Conservation (phyloP, 2,797 vertebrate genomes). For the Adelosebastes latens region DNA sequence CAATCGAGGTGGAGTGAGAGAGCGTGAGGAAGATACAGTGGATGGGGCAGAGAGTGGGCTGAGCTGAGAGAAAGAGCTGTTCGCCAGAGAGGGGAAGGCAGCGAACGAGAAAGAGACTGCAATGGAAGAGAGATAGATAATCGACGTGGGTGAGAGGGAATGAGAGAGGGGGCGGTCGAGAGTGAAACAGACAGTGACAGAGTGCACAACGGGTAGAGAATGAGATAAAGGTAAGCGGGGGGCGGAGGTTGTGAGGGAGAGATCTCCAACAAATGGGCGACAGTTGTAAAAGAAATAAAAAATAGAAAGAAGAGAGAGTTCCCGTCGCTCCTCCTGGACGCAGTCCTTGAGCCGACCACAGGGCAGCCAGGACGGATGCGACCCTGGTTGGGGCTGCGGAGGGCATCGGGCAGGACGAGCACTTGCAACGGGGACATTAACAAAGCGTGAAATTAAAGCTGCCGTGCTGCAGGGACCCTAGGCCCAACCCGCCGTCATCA, state of each 20-base stretch:
- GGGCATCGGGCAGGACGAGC: conserved; percentile 66
- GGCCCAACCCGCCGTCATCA: conserved; percentile 59
- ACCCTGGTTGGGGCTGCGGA: conserved; percentile 57
- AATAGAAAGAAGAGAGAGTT: conserved; percentile 17
- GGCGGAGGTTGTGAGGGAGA: conserved; percentile 59
- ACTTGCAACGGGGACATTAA: conserved; percentile 80
- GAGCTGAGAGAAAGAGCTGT: conserved; percentile 66
- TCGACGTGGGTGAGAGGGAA: conserved; percentile 66
- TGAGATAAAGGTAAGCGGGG: conserved; percentile 68
- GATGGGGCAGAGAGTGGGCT: conserved; percentile 58
- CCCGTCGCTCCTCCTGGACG: conserved; percentile 8
- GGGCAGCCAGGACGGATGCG: conserved; percentile 64
- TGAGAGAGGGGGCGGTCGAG: conserved; percentile 53
- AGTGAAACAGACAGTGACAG: conserved; percentile 76
- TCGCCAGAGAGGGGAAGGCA: conserved; percentile 61
- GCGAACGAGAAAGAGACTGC: conserved; percentile 50
- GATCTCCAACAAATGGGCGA: conserved; percentile 54
- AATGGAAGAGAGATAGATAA: conserved; percentile 67
- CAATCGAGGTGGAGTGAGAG: conserved; percentile 53
- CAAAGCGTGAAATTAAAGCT: conserved; percentile 88
- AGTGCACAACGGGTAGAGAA: conserved; percentile 58
- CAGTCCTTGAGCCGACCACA: conserved; percentile 52
- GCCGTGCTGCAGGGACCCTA: conserved; percentile 71
- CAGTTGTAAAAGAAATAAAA: conserved; percentile 24
- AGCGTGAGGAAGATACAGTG: conserved; percentile 51